A percentile compares a stretch with the other conserved stretches of the same genome.
These are phyloP conservation scores for Ciona savignyi DNA, from an alignment of 23 tunicate species.

Conservation along the genomic window DNA sequence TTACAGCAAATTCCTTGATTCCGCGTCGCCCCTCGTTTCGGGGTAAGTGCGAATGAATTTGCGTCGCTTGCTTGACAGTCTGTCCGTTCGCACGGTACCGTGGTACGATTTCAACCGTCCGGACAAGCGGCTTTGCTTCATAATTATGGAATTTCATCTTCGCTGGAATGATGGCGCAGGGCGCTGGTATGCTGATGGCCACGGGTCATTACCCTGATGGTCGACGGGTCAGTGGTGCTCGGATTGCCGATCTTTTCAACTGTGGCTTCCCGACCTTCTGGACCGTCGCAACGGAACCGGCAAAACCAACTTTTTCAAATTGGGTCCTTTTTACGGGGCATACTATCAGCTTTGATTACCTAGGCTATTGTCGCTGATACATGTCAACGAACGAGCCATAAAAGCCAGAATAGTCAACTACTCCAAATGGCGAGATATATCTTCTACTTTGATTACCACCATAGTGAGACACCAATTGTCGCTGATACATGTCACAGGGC, in stretches of 20 bases:
- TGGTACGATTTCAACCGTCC: slow-evolving; percentile 1
- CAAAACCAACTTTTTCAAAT: not conserved
- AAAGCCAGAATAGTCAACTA: no score
- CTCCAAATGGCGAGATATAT: no score
- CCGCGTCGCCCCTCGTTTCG: not conserved
- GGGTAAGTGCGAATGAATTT: slow-evolving; percentile 16
- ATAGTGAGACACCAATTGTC: no score
- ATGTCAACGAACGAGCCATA: no score
- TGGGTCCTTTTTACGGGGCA: no score
- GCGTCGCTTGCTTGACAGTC: slow-evolving; percentile 15
- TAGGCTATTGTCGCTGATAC: no score
- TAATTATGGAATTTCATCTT: not conserved
- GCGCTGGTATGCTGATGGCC: not conserved
- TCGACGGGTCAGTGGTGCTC: slow-evolving; percentile 14
- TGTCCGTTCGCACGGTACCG: slow-evolving; percentile 1
- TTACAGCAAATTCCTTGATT: not conserved
- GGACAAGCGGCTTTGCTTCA: not conserved
- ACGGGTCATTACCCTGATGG: slow-evolving; percentile 22
- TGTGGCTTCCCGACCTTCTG: not conserved
- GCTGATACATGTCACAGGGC: no score
- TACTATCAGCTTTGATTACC: no score
- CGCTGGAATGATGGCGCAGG: not conserved
- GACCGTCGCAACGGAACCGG: not conserved
- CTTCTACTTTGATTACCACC: no score
- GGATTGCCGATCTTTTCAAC: not conserved